Conservation (phyloP, 2,888 invertebrate genomes). For the Terebella lapidaria region DNA sequence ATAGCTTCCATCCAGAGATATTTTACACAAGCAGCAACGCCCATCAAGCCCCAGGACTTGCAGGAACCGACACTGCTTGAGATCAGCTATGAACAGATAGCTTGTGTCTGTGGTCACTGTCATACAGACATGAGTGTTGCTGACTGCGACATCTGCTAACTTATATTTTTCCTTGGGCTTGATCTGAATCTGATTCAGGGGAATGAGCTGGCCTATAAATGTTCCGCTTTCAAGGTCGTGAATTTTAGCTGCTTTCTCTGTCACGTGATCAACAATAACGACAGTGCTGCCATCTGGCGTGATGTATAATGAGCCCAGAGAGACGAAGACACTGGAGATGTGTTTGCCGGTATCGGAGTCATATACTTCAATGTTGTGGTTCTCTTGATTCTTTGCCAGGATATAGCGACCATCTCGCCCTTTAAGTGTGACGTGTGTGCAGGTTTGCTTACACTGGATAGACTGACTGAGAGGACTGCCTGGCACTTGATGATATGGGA, state of each 20-base stretch:
- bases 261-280: constrained; percentile 43
- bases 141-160: constrained; percentile 33
- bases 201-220: constrained; percentile 48
- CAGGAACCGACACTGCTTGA: constrained; percentile 33
- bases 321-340: constrained; percentile 34
- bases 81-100: constrained; percentile 44
- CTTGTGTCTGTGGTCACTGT: constrained; percentile 42
- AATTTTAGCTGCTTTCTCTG: constrained; percentile 45
- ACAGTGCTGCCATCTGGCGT: constrained; percentile 38
- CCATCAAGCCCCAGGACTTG: constrained; percentile 42
- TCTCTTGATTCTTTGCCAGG: constrained; percentile 35
- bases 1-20: constrained; percentile 38
- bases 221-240: constrained; percentile 39
- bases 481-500: constrained; percentile 44
- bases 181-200: constrained; percentile 41
- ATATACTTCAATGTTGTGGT: constrained; percentile 32
- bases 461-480: constrained; percentile 43
- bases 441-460: constrained; percentile 19
- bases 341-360: constrained; percentile 40
- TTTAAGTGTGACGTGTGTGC: constrained; percentile 22
- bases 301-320: constrained; percentile 42
- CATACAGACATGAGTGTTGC: constrained; percentile 37
- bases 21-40: constrained; percentile 35
- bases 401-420: constrained; percentile 32
- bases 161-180: constrained; percentile 41